phyloP scores from a whole-genome alignment of 2,888 invertebrate species.

The Drosophila emarginata region DNA sequence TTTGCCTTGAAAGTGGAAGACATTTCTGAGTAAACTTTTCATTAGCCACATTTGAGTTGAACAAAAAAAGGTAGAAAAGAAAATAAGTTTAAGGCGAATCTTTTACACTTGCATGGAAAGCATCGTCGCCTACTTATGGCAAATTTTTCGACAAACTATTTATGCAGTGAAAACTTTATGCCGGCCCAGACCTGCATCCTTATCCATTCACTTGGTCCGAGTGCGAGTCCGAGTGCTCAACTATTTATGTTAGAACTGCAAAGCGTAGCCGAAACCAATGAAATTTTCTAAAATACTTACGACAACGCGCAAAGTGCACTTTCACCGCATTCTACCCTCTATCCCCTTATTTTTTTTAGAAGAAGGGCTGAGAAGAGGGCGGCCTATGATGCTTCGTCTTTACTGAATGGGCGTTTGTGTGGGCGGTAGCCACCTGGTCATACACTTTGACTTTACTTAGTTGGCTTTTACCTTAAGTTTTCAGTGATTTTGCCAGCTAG shows the following conservation, averaged over 20 bases:
- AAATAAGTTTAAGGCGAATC: constrained; percentile 54
- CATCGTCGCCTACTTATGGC: constrained; percentile 58
- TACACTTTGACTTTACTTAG: constrained; percentile 63
- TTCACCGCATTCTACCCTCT: constrained; percentile 41
- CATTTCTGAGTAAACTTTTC: constrained; percentile 52
- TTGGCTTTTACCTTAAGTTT: constrained; percentile 68
- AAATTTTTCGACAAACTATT: constrained; percentile 63
- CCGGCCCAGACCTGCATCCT: constrained; percentile 17
- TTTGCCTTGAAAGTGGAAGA: constrained; percentile 26
- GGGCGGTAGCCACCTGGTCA: constrained; percentile 42
- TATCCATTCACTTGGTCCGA: constrained; percentile 31
- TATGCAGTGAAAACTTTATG: constrained; percentile 56
- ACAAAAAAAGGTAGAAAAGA: neutral
- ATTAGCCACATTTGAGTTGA: constrained; percentile 49
- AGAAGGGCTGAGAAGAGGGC: constrained; percentile 3
- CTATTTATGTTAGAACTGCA: constrained; percentile 64
- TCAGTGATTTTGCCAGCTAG: constrained; percentile 48
- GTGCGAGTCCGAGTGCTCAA: constrained; percentile 50
- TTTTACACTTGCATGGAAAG: constrained; percentile 61
- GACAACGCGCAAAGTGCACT: constrained; percentile 73
- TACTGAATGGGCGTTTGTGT: constrained; percentile 20
- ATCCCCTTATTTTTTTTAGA: neutral
- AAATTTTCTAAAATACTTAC: constrained; percentile 72
- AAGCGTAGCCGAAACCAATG: constrained; percentile 72
- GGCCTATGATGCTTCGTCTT: constrained; percentile 25